Conservation (phyloP, 2,113 vertebrate species). For the cattle (Bos taurus) region DNA sequence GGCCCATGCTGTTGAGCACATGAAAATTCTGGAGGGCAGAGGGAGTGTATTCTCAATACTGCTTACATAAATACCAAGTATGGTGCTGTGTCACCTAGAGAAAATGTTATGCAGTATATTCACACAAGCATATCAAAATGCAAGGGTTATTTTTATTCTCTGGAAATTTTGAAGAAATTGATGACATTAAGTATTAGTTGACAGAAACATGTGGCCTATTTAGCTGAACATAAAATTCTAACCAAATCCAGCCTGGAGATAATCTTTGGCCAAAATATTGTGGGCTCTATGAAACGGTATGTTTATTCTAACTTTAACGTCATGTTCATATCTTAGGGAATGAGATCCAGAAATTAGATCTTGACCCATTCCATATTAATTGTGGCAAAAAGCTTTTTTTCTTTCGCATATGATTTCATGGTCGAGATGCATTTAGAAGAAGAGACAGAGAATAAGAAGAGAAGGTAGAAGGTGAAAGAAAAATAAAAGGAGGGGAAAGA, state of each 20-base stretch:
- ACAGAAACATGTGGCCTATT: background rate
- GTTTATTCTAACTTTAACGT: background rate
- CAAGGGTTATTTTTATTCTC: slow-evolving; percentile 53
- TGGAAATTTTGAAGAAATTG: slow-evolving; percentile 45
- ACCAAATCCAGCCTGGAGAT: background rate
- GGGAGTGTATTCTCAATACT: slow-evolving; percentile 32
- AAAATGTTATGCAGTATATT: slow-evolving; percentile 41
- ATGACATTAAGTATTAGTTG: slow-evolving; percentile 48
- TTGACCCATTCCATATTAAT: background rate
- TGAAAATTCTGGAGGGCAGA: background rate
- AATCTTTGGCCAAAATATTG: background rate
- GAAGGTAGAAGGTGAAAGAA: background rate
- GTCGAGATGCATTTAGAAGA: background rate
- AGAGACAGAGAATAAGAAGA: background rate
- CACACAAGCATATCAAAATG: slow-evolving; percentile 37
- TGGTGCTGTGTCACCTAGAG: background rate
- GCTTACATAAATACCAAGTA: slow-evolving; percentile 50
- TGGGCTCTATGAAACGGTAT: background rate
- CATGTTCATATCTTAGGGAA: slow-evolving; percentile 17
- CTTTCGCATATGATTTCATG: background rate
- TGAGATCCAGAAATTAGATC: background rate
- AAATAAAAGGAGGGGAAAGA: background rate
- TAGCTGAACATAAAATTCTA: background rate
- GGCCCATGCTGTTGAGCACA: slow-evolving; percentile 11
- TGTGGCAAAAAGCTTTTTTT: background rate